Percentiles rank a stretch among this genome's conserved stretches.
Conservation (phyloP, 2,888 invertebrate species). For the Himalopsyche anomala region DNA sequence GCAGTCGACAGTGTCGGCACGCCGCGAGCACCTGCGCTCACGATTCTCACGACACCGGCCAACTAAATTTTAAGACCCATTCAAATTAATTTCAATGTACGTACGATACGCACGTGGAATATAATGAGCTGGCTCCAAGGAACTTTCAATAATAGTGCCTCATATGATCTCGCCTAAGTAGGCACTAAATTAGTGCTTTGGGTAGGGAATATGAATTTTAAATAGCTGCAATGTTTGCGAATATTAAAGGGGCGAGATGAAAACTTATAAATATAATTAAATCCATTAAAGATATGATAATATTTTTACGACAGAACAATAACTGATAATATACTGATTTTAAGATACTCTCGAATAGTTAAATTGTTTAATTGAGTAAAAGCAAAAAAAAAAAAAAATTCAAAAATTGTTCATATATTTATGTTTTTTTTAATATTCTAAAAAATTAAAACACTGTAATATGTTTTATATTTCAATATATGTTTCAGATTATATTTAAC, state of each 20-base stretch:
- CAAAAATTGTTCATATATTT: too few species aligned
- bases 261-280: too few species aligned
- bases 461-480: too few species aligned
- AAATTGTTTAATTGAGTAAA: too few species aligned
- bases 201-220: not conserved
- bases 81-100: slow-evolving; percentile 57
- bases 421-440: too few species aligned
- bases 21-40: slow-evolving; percentile 45
- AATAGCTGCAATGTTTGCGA: not conserved
- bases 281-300: too few species aligned
- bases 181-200: not conserved
- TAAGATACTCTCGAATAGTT: too few species aligned
- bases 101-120: slow-evolving; percentile 54
- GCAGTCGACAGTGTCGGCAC: slow-evolving; percentile 22
- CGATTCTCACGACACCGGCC: slow-evolving; percentile 43
- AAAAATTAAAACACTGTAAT: too few species aligned
- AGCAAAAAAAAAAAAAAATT: too few species aligned
- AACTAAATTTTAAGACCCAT: slow-evolving; percentile 46
- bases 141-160: slow-evolving; percentile 3
- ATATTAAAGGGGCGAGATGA: not conserved
- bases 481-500: too few species aligned
- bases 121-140: slow-evolving; percentile 51
- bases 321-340: too few species aligned
- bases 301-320: too few species aligned
- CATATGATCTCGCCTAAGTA: slow-evolving; percentile 16